These are phyloP conservation scores for Thysanoteuthis rhombus DNA, from an alignment of 2,888 invertebrate species.

Conservation along the genomic window DNA sequence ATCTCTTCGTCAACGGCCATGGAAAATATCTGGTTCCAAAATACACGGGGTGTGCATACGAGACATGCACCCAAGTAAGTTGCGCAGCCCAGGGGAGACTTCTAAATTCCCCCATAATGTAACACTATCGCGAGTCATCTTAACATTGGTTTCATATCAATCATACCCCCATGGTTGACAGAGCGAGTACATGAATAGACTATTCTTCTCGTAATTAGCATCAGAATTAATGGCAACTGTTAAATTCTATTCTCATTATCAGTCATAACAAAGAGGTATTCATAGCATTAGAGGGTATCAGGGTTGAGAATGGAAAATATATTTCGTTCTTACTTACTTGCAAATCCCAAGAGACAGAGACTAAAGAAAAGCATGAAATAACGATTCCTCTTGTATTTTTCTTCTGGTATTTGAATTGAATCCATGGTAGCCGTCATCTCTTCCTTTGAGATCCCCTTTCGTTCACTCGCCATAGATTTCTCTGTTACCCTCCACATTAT, in stretches of 20 bases:
- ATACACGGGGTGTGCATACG: too few species aligned
- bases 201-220: neutral
- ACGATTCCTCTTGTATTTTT: neutral
- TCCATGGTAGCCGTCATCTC: neutral
- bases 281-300: neutral
- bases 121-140: too few species aligned
- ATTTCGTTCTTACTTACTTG: neutral
- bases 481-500: neutral
- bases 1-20: too few species aligned
- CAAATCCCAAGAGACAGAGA: neutral
- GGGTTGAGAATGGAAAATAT: neutral
- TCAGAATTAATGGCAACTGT: neutral
- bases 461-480: neutral
- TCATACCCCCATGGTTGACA: too few species aligned
- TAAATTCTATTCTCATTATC: neutral
- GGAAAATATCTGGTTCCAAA: too few species aligned
- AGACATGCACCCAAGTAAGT: too few species aligned
- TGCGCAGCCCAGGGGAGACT: too few species aligned
- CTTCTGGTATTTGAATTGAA: neutral
- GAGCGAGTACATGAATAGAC: too few species aligned
- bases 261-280: neutral
- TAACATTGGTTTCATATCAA: too few species aligned
- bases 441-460: neutral
- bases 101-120: too few species aligned
- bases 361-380: neutral